Evolutionary conservation across 2,113 vertebrate genomes (phyloP), one percentile per base, ranked within the genome.

Genomic region (Mobula hypostoma): DNA sequence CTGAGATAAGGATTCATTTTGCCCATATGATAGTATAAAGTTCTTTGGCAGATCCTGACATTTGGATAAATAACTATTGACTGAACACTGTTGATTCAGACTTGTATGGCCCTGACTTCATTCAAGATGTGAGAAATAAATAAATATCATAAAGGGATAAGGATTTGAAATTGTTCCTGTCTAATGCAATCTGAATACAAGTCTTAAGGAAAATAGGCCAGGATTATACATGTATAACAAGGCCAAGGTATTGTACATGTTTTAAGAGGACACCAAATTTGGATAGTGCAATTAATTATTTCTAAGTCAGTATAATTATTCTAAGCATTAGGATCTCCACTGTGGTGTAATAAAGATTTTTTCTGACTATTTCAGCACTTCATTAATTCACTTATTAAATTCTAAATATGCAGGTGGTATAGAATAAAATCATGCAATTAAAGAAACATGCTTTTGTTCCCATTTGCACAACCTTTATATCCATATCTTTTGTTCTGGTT

Each of bases 361-460:
- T 5, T 36, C 19, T 92, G 88, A 92, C 36, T 70, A 91, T 24
- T 70, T 93, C 68, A 74, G 32, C 90, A 29, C 40, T 2, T 93
- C 48, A 93, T 93, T 48, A 93, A 5, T 93, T 93, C 11, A 56
- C 40, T 36, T 40, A 93, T 74, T 93, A 27, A 40, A 48, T 74
- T 93, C 32, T 70, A 32, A 27, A 19, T 56, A 12, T 74, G 91
- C 68, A 74, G 48, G 36, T 76, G 68, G 19, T 56, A 12, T 11
- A 93, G 91, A 93, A 76, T 93, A 74, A 93, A 93, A 29, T 74
- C 7, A 24, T 74, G 36, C 24, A 93, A 56, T 93, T 74, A 93
- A 76, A 74, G 19, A 76, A 74, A 93, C 24, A 63, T 12, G 7
- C 36, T 32, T 70, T n/a, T 56, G 56, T 74, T 74, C 68, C 19